Evolutionary conservation across 2,113 vertebrate species (phyloP).

Genomic region (Manacus vitellinus): DNA sequence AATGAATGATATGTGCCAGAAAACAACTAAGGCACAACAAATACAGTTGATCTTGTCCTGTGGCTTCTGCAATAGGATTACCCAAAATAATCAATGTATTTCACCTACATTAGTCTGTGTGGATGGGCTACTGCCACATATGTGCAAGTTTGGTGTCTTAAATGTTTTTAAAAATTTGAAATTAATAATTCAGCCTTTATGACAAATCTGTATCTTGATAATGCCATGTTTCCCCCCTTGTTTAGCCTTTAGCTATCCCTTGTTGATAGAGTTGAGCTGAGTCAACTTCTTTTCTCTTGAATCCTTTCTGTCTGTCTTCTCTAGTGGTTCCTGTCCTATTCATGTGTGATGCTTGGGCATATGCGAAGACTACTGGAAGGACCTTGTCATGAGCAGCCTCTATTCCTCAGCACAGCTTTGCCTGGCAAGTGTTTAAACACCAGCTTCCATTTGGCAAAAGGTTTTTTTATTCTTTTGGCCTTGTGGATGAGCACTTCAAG

Average conservation of each 20-base stretch:
- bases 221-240: rapidly evolving
- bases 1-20: background rate
- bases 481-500: background rate
- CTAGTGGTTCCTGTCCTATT: background rate
- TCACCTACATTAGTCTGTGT: background rate
- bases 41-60: background rate
- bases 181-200: background rate
- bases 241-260: background rate
- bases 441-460: background rate
- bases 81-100: background rate
- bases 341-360: background rate
- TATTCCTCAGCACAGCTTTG: background rate
- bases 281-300: background rate
- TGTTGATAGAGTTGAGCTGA: background rate
- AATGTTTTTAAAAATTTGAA: background rate
- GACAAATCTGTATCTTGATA: background rate
- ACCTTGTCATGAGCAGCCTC: background rate
- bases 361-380: background rate
- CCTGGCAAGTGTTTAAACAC: background rate
- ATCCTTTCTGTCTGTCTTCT: background rate
- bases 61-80: background rate
- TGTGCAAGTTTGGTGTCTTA: background rate
- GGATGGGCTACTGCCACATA: background rate
- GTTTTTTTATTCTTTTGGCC: background rate
- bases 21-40: background rate